Conservation (phyloP, 2,113 vertebrate genomes). For the Ceuthmochares aereus region DNA sequence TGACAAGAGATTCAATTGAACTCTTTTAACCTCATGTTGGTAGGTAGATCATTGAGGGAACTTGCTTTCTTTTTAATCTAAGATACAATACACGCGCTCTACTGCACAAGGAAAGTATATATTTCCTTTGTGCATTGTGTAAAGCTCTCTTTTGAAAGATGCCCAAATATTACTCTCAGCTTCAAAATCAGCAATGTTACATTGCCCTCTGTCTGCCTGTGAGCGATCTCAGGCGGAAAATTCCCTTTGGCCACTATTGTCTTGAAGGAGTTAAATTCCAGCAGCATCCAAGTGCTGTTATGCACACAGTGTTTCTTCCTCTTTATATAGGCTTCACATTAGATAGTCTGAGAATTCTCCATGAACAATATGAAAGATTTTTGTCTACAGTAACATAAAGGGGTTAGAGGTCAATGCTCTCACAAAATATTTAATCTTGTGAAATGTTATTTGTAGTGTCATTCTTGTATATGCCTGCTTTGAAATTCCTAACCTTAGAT, state of each 20-base stretch:
- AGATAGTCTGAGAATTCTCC: constrained; percentile 45
- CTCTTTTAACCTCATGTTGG: constrained; percentile 19
- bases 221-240: neutral
- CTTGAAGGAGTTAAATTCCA: constrained; percentile 57
- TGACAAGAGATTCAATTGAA: constrained; percentile 21
- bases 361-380: constrained; percentile 46
- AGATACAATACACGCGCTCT: neutral
- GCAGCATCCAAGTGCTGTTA: constrained; percentile 11
- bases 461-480: constrained; percentile 59
- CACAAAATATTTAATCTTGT: constrained; percentile 60
- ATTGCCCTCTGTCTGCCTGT: constrained; percentile 41
- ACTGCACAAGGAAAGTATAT: neutral
- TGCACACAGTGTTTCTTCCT: constrained; percentile 23
- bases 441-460: constrained; percentile 64
- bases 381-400: constrained; percentile 41
- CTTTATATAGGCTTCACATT: neutral
- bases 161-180: neutral
- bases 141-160: neutral
- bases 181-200: constrained; percentile 11
- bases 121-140: neutral
- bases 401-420: constrained; percentile 56
- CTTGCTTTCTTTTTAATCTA: neutral
- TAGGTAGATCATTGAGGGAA: neutral
- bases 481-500: constrained; percentile 62
- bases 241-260: neutral